These are phyloP conservation scores for Montipora capitata DNA, from an alignment of 92 coral and sea anemone genomes.

Conservation along the genomic window DNA sequence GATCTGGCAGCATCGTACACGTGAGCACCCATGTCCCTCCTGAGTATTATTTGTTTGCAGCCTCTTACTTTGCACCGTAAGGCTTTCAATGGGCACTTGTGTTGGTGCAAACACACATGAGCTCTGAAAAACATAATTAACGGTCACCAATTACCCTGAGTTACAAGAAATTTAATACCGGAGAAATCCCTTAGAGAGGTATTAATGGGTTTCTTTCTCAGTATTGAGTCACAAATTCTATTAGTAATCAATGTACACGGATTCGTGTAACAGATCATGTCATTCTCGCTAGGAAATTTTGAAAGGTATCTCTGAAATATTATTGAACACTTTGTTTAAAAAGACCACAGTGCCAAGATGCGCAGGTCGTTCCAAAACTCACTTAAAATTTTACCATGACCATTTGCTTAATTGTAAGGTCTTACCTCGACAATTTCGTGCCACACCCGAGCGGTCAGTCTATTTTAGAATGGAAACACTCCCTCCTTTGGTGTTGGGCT, in stretches of 20 bases:
- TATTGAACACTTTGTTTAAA: background rate
- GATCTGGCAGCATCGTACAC: slow-evolving; percentile 19
- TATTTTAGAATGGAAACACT: slow-evolving; percentile 23
- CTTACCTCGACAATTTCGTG: background rate
- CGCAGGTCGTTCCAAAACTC: too few relatives aligned
- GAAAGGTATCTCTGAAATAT: background rate
- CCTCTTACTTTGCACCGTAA: background rate
- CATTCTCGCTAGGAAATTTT: background rate
- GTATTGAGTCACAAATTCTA: too few relatives aligned
- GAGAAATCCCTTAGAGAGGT: slow-evolving; percentile 21
- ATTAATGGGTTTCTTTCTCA: slow-evolving; percentile 10
- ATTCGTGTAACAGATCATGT: too few relatives aligned
- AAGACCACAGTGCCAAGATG: background rate
- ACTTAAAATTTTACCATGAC: too few relatives aligned
- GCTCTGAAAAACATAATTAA: too few relatives aligned
- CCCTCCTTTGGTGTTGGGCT: slow-evolving; percentile 9
- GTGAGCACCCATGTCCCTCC: slow-evolving; percentile 12
- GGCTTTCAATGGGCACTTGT: too few relatives aligned
- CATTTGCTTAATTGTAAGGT: too few relatives aligned
- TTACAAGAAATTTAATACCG: too few relatives aligned
- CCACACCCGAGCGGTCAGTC: slow-evolving; percentile 33
- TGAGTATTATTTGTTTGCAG: background rate
- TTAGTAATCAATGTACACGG: too few relatives aligned
- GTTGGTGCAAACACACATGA: too few relatives aligned
- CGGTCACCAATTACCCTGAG: too few relatives aligned